A percentile compares a stretch with the other conserved stretches of the same genome.
phyloP scores from a whole-genome alignment of 2,797 vertebrate genomes.

The Lacerta agilis region DNA sequence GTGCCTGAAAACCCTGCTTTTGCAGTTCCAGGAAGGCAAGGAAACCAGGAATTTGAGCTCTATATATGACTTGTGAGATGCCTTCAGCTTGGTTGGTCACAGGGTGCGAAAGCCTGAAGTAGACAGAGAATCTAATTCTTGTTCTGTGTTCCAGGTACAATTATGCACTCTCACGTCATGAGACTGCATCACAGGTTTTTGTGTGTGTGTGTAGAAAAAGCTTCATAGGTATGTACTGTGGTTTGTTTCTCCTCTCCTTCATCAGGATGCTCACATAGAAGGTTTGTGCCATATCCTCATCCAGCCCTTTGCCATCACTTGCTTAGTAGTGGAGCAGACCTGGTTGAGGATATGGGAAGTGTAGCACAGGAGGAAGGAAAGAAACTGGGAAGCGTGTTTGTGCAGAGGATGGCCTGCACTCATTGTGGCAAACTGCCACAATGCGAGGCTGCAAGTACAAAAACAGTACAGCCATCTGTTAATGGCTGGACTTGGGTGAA shows the following conservation, averaged over 20 bases:
- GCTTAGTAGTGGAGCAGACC: not conserved
- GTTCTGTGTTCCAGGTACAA: not conserved
- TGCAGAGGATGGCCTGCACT: not conserved
- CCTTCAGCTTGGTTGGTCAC: not conserved
- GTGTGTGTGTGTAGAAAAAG: not conserved
- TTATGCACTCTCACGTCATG: not conserved
- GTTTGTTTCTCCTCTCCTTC: not conserved
- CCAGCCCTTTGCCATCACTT: not conserved
- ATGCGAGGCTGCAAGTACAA: not conserved
- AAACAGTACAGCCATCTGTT: not conserved
- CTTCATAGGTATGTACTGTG: not conserved
- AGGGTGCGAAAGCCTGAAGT: not conserved
- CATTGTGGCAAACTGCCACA: not conserved
- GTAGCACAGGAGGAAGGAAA: not conserved
- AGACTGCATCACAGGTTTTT: not conserved
- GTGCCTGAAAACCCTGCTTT: not conserved
- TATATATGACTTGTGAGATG: not conserved
- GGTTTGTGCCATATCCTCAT: not conserved
- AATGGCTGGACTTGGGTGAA: not conserved
- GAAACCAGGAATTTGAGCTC: not conserved
- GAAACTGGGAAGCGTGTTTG: not conserved
- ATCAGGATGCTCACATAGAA: not conserved
- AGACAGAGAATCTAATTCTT: not conserved
- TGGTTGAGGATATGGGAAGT: not conserved
- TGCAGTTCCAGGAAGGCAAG: not conserved